Evolutionary conservation across 2,797 vertebrate species (phyloP).

Genomic region (Bovichtus variegatus): DNA sequence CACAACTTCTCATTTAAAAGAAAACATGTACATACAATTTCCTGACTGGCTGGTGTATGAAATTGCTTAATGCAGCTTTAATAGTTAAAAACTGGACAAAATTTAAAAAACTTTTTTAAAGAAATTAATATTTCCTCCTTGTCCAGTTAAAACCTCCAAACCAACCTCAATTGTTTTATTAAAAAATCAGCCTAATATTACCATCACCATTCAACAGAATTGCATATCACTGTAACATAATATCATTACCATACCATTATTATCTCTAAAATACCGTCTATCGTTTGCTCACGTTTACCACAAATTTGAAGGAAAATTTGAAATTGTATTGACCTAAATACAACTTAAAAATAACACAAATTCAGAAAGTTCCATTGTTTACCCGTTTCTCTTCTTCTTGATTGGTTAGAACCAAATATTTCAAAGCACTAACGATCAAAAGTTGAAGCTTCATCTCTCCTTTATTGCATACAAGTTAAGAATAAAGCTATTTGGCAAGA

Average conservation of each 20-base stretch:
- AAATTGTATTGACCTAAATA: background rate
- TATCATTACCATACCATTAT: background rate
- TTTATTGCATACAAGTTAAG: background rate
- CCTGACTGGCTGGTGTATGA: background rate
- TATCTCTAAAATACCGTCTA: no score
- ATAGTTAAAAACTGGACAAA: background rate
- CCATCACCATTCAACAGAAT: background rate
- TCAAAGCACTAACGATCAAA: slow-evolving; percentile 3
- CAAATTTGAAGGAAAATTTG: background rate
- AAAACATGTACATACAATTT: background rate
- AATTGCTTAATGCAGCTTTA: background rate
- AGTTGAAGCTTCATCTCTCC: slow-evolving; percentile 42
- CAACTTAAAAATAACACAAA: background rate
- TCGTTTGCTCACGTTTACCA: background rate
- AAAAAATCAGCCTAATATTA: background rate
- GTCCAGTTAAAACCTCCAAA: background rate
- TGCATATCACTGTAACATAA: background rate
- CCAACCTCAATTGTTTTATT: background rate
- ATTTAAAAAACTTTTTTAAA: background rate
- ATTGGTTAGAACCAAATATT: slow-evolving; percentile 15
- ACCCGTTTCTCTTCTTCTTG: slow-evolving; percentile 29
- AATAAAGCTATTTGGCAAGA: background rate
- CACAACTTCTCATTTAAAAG: background rate
- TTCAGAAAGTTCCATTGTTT: background rate
- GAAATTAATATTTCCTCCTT: background rate